Percentiles rank a stretch among this genome's conserved stretches.
These are phyloP conservation scores for Grantiella picta DNA, from an alignment of 2,113 vertebrate genomes.

Conservation along the genomic window DNA sequence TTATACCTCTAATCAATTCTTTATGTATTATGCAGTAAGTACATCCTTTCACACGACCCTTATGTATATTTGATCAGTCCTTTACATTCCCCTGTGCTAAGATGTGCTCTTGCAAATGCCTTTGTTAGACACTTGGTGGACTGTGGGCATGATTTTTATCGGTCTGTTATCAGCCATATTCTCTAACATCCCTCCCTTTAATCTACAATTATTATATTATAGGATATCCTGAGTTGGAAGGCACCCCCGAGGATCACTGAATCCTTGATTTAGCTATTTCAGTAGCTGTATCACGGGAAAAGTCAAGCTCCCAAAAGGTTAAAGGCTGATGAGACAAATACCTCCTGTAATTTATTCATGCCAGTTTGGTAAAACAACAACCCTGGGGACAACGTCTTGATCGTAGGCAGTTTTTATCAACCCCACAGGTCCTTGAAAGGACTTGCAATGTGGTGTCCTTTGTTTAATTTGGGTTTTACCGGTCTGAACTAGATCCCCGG, in stretches of 20 bases:
- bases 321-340: not conserved
- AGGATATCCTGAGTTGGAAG: not conserved
- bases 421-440: not conserved
- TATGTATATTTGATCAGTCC: not conserved
- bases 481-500: not conserved
- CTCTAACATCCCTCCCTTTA: not conserved
- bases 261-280: not conserved
- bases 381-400: not conserved
- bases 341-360: not conserved
- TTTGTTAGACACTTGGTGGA: not conserved
- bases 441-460: fast-evolving
- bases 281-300: not conserved
- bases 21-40: not conserved
- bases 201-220: not conserved
- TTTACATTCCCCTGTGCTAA: not conserved
- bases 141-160: not conserved
- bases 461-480: not conserved
- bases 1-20: not conserved
- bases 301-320: not conserved
- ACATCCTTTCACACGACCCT: not conserved
- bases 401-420: not conserved
- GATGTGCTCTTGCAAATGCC: not conserved
- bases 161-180: not conserved
- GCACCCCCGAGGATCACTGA: not conserved
- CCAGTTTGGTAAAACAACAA: not conserved